Base-by-base conservation (phyloP, 1,140 invertebrate genomes). In the Cylas formicarius region DNA sequence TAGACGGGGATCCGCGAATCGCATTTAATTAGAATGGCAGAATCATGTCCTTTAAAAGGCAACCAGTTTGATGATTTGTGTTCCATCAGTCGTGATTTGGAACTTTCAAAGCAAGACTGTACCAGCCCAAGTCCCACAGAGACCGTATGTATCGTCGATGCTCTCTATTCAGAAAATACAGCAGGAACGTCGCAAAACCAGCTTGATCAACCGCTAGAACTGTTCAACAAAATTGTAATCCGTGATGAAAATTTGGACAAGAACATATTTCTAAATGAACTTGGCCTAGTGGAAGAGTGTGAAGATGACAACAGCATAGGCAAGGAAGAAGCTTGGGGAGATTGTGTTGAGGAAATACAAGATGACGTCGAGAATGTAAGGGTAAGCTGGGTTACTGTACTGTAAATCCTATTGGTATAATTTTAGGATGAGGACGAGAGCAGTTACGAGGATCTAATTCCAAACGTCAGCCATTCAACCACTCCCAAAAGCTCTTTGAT, bases 1-100 rank as follows among this genome's bases (percentile, higher is more conserved):
- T 24, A 44, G 29, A 24, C 21, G 44, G 50, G 48, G 51, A 21
- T 43, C 41, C 32, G n/a, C n/a, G n/a, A n/a, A n/a, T n/a, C n/a
- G n/a, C n/a, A n/a, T n/a, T n/a, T n/a, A n/a, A 48, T 44, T 61
- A 66, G 61, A 64, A 67, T 66, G 64, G 64, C 58, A 56, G 57
- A 65, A 58, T 52, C 52, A 41, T 48, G 46, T 17, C 46, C 20
- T 13, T 23, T 27, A n/a, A 42, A 41, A 29, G 24, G 36, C 27
- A 33, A 29, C 20, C 21, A 22, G 23, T 42, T 34, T 26, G 39
- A 48, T 14, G 33, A 18, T 11, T 22, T 36, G 19, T 36, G 39
- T 27, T 18, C 60, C 60, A 60, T 59, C 50, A 49, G 39, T 53
- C 40, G 34, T 43, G 49, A 59, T 36, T 44, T 38, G 9, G 56